phyloP scores from a whole-genome alignment of 2,113 vertebrate species.

The Apus apus region DNA sequence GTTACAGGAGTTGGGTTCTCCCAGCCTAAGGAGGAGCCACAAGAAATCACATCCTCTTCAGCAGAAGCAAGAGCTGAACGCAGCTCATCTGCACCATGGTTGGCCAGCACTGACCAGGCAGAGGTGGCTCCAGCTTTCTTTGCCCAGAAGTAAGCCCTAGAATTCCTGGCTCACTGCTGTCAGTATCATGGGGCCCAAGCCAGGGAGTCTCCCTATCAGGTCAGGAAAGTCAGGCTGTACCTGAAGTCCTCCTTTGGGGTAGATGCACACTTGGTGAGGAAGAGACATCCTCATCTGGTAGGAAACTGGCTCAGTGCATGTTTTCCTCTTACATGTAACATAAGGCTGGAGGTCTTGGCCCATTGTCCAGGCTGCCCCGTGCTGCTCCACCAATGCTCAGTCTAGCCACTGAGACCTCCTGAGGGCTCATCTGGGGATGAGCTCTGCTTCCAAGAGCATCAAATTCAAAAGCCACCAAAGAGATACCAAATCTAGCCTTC shows the following conservation, averaged over 20 bases:
- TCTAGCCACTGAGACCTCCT: not conserved
- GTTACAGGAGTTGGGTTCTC: conserved; percentile 62
- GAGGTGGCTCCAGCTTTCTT: not conserved
- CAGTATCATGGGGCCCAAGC: not conserved
- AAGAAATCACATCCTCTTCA: not conserved
- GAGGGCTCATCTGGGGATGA: not conserved
- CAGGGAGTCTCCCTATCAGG: not conserved
- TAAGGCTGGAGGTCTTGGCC: not conserved
- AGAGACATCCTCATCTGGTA: not conserved
- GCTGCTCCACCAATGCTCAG: not conserved
- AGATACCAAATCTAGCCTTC: not conserved
- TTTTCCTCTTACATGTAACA: not conserved
- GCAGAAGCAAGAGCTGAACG: not conserved
- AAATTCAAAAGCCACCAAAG: not conserved
- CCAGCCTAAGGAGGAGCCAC: not conserved
- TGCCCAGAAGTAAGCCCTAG: conserved; percentile 54
- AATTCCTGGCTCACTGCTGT: not conserved
- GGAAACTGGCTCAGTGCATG: not conserved
- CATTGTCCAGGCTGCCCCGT: not conserved
- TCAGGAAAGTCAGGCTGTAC: not conserved
- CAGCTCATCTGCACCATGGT: not conserved
- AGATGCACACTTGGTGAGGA: not conserved
- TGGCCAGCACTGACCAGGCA: not conserved
- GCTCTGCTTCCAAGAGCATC: not conserved
- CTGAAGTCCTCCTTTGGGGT: not conserved